These are phyloP conservation scores for Aramus guarauna DNA, from an alignment of 2,113 vertebrate species.

Conservation along the genomic window DNA sequence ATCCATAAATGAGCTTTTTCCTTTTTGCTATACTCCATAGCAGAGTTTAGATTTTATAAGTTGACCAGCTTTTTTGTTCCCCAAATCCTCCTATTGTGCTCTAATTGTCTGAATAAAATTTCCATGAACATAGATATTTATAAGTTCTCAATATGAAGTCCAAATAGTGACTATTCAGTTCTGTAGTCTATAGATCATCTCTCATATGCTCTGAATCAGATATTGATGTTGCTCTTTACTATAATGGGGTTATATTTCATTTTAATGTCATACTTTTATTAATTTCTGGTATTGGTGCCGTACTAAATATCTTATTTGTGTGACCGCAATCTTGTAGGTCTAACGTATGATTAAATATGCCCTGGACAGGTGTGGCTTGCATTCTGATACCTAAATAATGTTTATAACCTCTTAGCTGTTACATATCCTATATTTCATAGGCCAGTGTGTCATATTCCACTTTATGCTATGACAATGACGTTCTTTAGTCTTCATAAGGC, in stretches of 20 bases:
- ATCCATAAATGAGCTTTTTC: not conserved
- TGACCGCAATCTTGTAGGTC: not conserved
- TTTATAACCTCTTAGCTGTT: not conserved
- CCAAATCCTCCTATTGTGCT: not conserved
- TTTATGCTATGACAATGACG: not conserved
- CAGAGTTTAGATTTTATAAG: not conserved
- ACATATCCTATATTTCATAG: not conserved
- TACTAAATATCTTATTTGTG: constrained; percentile 50
- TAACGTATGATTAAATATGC: constrained; percentile 50
- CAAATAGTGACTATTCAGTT: not conserved
- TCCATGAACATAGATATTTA: not conserved
- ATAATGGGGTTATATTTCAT: constrained; percentile 37
- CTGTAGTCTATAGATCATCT: constrained; percentile 3
- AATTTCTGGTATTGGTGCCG: constrained; percentile 30
- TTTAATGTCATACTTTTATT: constrained; percentile 67
- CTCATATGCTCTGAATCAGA: constrained; percentile 30
- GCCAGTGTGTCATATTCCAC: not conserved
- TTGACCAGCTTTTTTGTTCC: not conserved
- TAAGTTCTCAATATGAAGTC: not conserved
- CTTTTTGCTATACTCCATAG: not conserved
- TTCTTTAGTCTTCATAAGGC: not conserved
- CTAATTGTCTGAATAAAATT: not conserved
- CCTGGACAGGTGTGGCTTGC: constrained; percentile 33
- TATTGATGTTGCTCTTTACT: constrained; percentile 45
- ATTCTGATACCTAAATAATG: constrained; percentile 1